Evolutionary conservation across 2,797 vertebrate genomes (phyloP).

Genomic region (Rhinogobio ventralis): DNA sequence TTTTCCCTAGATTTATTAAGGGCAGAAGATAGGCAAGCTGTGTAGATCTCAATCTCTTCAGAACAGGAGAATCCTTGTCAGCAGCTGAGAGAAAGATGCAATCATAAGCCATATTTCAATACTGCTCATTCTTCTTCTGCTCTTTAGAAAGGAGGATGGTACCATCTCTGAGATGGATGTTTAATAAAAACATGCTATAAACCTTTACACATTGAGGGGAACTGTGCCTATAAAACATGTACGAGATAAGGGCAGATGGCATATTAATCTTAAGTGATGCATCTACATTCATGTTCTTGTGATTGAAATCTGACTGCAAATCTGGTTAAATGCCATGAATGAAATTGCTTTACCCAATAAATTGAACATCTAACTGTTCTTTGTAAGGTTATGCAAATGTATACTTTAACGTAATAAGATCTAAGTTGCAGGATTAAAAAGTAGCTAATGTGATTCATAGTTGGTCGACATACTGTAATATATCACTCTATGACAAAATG

Average conservation of each 20-base stretch:
- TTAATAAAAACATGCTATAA: slow-evolving; percentile 64
- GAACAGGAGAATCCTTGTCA: slow-evolving; percentile 43
- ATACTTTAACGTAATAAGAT: background rate
- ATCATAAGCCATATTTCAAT: slow-evolving; percentile 65
- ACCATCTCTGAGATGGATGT: slow-evolving; percentile 57
- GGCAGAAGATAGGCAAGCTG: slow-evolving; percentile 23
- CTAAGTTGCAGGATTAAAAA: background rate
- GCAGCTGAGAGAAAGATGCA: slow-evolving; percentile 59
- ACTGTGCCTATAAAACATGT: slow-evolving; percentile 20
- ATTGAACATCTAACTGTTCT: background rate
- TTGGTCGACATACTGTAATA: background rate
- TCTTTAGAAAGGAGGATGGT: slow-evolving; percentile 54
- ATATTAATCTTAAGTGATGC: slow-evolving; percentile 18
- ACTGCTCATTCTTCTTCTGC: slow-evolving; percentile 38
- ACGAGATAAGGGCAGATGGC: background rate
- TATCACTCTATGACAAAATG: background rate
- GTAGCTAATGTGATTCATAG: background rate
- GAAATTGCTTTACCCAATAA: background rate
- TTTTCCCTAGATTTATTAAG: slow-evolving; percentile 62
- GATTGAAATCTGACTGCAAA: background rate
- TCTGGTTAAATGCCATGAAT: background rate
- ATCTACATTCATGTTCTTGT: background rate
- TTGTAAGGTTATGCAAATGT: background rate
- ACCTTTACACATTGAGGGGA: slow-evolving; percentile 23
- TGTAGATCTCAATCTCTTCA: slow-evolving; percentile 62